phyloP scores from a whole-genome alignment of 2,113 vertebrate genomes.

The Collichthys lucidus region DNA sequence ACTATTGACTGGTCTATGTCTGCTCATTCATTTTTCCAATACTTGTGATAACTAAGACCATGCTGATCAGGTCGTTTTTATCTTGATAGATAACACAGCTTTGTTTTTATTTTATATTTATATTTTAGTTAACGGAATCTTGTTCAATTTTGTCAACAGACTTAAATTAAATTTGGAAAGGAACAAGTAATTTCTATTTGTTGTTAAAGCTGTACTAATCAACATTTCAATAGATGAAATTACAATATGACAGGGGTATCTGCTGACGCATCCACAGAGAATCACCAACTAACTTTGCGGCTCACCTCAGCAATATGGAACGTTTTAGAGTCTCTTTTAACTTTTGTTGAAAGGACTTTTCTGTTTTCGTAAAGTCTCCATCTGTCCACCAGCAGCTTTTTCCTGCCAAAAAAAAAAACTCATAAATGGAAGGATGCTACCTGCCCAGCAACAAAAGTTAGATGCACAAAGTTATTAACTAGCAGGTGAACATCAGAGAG shows the following conservation, averaged over 20 bases:
- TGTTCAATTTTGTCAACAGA: not conserved
- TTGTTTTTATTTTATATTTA: not conserved
- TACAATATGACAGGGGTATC: not conserved
- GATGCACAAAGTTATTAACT: not conserved
- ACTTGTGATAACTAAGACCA: not conserved
- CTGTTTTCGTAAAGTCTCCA: not conserved
- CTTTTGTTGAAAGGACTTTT: not conserved
- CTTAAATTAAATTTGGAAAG: not conserved
- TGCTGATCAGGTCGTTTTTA: not conserved
- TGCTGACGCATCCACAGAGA: not conserved
- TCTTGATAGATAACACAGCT: not conserved
- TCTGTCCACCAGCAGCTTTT: not conserved
- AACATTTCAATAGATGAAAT: not conserved
- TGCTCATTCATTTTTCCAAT: not conserved
- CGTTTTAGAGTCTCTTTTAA: too few species aligned
- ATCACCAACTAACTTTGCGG: not conserved
- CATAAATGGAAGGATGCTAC: not conserved
- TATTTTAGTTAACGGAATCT: not conserved
- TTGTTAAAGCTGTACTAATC: not conserved
- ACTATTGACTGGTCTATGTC: not conserved
- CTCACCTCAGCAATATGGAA: not conserved
- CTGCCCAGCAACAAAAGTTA: not conserved
- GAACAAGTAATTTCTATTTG: not conserved
- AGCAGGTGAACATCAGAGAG: not conserved
- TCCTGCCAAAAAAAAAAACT: too few species aligned